Evolutionary conservation across 2,797 vertebrate genomes (phyloP), one percentile per base, ranked within the genome.

Genomic region (Pristis pectinata): DNA sequence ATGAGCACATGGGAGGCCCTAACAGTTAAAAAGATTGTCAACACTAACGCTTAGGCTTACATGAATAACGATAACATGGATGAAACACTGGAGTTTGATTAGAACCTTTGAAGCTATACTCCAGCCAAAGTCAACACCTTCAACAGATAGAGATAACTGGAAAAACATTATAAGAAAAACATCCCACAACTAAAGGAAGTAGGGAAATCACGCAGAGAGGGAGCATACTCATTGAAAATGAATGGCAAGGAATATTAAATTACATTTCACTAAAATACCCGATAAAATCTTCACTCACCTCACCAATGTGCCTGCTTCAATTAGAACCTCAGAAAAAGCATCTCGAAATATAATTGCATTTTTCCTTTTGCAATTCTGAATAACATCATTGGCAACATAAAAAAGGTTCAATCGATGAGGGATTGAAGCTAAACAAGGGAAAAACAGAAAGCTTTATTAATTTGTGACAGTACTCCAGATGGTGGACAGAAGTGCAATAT

Each of bases 331-430:
- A 0, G 98, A 98, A 24, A 99, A 99, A 0, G 98, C 96, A 8
- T 98, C 96, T 0, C 99, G 98, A 95, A 98, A 99, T 67, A 98
- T 97, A 0, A 99, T 98, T 0, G 99, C 99, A 0, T 99, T 99
- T 96, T 98, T 99, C 94, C 99, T 98, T 95, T 99, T 99, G 97
- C 99, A 99, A 97, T 99, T 99, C 96, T 99, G 99, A 95, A 99
- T 99, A 95, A 99, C 98, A 61, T 99, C 99, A 1, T 99, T 99
- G 95, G 99, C 99, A 95, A 99, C 95, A 96, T 98, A 99, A 96
- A 99, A 99, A 72, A 99, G 98, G 97, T 99, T 99, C 96, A 99
- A 96, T 30, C 99, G 98, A 95, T 99, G 99, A 94, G 97, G 97
- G 96, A 98, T 98, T 92, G 98, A 98, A 95, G 99, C 99, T 99